These are phyloP conservation scores for Drosophila imparisetae DNA, from an alignment of 2,888 invertebrate genomes.

Conservation along the genomic window DNA sequence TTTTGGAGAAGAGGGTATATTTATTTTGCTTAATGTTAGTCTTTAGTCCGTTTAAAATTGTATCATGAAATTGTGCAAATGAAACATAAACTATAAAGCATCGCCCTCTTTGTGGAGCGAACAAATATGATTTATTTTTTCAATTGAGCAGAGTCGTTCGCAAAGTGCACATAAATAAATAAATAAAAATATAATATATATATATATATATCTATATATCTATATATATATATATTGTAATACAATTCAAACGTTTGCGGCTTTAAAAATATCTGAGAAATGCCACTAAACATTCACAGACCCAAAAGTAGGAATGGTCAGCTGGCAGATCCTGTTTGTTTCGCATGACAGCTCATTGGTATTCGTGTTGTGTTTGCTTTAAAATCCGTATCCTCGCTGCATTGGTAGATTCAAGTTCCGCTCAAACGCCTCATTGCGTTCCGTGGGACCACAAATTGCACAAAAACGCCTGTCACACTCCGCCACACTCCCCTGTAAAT, in stretches of 20 bases:
- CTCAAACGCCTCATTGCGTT: constrained; percentile 52
- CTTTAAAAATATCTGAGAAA: background rate
- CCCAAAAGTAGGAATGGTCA: background rate
- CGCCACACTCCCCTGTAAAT: background rate
- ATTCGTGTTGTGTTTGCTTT: constrained; percentile 39
- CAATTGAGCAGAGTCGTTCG: background rate
- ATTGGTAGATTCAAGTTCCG: constrained; percentile 66
- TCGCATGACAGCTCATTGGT: constrained; percentile 47
- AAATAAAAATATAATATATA: background rate
- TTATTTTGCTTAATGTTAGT: too few species aligned
- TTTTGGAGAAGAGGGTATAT: background rate
- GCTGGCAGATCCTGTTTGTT: background rate
- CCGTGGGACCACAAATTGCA: constrained; percentile 46
- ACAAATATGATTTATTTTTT: background rate
- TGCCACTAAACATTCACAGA: background rate
- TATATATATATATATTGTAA: background rate
- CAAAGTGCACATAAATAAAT: background rate
- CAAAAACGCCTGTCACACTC: constrained; percentile 24
- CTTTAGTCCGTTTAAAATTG: too few species aligned
- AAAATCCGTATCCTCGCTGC: constrained; percentile 50
- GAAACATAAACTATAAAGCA: background rate
- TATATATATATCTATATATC: background rate
- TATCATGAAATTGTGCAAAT: too few species aligned
- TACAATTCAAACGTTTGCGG: background rate
- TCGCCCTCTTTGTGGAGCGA: background rate